Evolutionary conservation across 2,888 invertebrate species (phyloP).

Genomic region (Parnassius apollo): DNA sequence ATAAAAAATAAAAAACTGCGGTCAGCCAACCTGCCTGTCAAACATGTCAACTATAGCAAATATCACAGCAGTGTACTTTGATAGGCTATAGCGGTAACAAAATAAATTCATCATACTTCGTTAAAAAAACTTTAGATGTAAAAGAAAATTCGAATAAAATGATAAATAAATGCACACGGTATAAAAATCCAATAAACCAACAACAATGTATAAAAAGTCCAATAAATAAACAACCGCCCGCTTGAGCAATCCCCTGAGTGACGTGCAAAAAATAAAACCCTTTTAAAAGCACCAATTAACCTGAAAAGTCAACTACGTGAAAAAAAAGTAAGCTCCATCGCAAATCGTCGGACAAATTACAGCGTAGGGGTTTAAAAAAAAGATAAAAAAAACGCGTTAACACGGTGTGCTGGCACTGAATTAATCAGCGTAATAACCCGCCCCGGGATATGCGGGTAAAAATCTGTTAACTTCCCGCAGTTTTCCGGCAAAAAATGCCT

Average conservation of each 20-base stretch:
- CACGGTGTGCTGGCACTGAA: constrained; percentile 45
- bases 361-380: constrained; percentile 32
- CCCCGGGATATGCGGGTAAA: constrained; percentile 47
- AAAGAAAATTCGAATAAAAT: background rate
- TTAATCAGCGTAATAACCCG: constrained; percentile 55
- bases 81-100: too few relatives aligned
- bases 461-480: constrained; percentile 60
- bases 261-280: constrained; percentile 19
- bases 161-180: background rate
- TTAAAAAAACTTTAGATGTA: background rate
- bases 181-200: constrained; percentile 8
- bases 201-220: constrained; percentile 7
- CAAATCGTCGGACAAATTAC: constrained; percentile 42
- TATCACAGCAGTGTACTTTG: too few relatives aligned
- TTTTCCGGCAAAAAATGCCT: constrained; percentile 49
- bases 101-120: background rate
- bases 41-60: too few relatives aligned
- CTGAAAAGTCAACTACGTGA: constrained; percentile 35
- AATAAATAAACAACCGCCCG: constrained; percentile 8
- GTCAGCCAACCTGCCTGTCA: too few relatives aligned
- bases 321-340: constrained; percentile 27
- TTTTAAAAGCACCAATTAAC: constrained; percentile 24
- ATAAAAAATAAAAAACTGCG: too few relatives aligned
- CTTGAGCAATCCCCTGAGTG: constrained; percentile 5
- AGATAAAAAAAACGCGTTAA: constrained; percentile 39